phyloP scores from a whole-genome alignment of 1,140 invertebrate species.

The Camponotus floridanus region DNA sequence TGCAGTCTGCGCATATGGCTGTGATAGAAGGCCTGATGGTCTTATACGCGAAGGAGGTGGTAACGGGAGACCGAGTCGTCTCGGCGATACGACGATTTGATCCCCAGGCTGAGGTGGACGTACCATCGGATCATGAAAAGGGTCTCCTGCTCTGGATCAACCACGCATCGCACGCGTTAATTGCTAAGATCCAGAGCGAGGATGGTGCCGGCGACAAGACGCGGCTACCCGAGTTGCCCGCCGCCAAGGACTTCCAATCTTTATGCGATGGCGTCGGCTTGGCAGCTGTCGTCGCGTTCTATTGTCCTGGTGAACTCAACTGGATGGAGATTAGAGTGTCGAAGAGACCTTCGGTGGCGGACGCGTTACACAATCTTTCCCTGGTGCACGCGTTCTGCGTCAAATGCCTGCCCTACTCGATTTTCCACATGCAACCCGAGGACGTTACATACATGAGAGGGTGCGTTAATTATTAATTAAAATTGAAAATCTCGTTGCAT shows the following conservation, averaged over 20 bases:
- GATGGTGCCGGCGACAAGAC: slow-evolving; percentile 83
- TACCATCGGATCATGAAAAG: slow-evolving; percentile 93
- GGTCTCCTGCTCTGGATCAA: slow-evolving; percentile 97
- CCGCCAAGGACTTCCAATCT: slow-evolving; percentile 85
- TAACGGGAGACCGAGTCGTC: slow-evolving; percentile 95
- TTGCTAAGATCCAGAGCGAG: slow-evolving; percentile 86
- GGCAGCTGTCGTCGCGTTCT: slow-evolving; percentile 96
- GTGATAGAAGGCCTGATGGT: slow-evolving; percentile 99
- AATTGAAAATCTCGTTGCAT: neutral
- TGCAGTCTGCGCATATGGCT: slow-evolving; percentile 97
- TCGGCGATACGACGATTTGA: slow-evolving; percentile 93
- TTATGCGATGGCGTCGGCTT: slow-evolving; percentile 97
- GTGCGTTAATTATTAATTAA: slow-evolving; percentile 84
- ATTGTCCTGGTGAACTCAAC: slow-evolving; percentile 95
- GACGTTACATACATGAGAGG: slow-evolving; percentile 98
- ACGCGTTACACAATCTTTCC: slow-evolving; percentile 97
- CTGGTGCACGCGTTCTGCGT: slow-evolving; percentile 96
- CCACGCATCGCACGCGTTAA: slow-evolving; percentile 93
- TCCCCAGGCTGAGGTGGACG: slow-evolving; percentile 79
- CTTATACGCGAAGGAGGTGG: slow-evolving; percentile 97
- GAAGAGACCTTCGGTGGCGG: slow-evolving; percentile 91
- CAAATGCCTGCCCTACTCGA: slow-evolving; percentile 93
- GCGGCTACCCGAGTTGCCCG: slow-evolving; percentile 84
- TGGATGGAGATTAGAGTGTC: slow-evolving; percentile 91
- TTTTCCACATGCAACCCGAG: slow-evolving; percentile 98